Base-by-base conservation (phyloP, 2,113 vertebrate genomes). In the Muntiacus muntjak region DNA sequence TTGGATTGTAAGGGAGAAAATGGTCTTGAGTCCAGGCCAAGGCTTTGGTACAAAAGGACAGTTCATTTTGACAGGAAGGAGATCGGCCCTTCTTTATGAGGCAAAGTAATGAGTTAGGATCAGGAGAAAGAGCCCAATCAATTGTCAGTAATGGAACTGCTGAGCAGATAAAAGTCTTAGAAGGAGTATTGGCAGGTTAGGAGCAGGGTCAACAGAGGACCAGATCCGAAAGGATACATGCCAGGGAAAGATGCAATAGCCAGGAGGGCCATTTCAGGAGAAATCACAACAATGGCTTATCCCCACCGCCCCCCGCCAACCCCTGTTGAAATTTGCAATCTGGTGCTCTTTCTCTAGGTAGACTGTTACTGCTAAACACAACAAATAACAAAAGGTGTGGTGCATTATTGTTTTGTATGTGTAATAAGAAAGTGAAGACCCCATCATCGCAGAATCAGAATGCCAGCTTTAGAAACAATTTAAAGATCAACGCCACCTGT, bases 21-120 rank as follows among this genome's bases (percentile, higher is more conserved):
- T 33, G 47, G 17, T 30, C n/a, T 94, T 87, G 96, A 57, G 86
- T 67, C 33, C 71, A 91, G 47, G 60, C 45, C 76, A 93, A 95
- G 17, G 6, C 7, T 7, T 23, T 74, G 33, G 36, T 87, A 58
- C 15, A 92, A 89, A 96, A 97, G 60, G 62, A 83, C 43, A 60
- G 13, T 83, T 67, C 36, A 36, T 43, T 82, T 57, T 89, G 78
- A 62, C 28, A 54, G n/a, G 78, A 96, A 79, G 36, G 36, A 96
- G 84, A 74, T 2, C 50, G 17, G 30, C 13, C 33, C 28, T 91
- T 62, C 62, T 96, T 89, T 50, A n/a, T 86, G 45, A 85, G 57
- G 50, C 23, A 94, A 45, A 82, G 40, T 57, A 83, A 91, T 67
- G 54, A 94, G 58, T 30, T 93, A n/a, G 36, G 9, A 36, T 55